Base-by-base conservation (phyloP, 2,797 vertebrate species). In the Sebastes nivosus region DNA sequence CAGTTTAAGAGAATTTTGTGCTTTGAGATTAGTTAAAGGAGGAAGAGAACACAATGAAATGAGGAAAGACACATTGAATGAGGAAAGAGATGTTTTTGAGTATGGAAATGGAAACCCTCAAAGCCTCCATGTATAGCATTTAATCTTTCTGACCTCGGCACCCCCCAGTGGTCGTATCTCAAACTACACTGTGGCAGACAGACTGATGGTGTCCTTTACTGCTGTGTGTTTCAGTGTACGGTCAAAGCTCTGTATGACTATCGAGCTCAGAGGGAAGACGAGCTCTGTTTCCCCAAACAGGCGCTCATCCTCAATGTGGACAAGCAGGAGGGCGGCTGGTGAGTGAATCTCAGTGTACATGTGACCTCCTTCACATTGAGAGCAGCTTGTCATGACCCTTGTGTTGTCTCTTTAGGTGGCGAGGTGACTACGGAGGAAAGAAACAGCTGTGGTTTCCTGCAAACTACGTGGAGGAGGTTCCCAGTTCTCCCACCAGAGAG, bases 371-470 rank as follows among this genome's bases (percentile, higher is more conserved):
- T 22, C 54, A 5, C 34, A 9, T 3, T 1, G 1, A 27, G 2
- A 7, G 27, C 67, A 5, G 27, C 7, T 12, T 0, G 1, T 63
- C 3, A 8, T 29, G 12, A 61, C 54, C 50, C 3, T 16, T 18
- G 61, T 9, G n/a, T 57, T 52, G 27, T 80, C 11, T 79, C 7
- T 65, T 42, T 71, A 99, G 98, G 98, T 99, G 98, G 98, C 96
- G 97, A 86, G 98, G 98, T 34, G 98, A 99, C 92, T 98, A 96
- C 0, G 98, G 97, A 3, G 98, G 98, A 30, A 99, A 98, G 94
- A 99, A 98, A 89, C 98, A 99, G 89, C 94, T 99, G 78, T 99
- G 98, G 98, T 99, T 99, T 88, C 98, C 98, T 27, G 97, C 98
- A 9, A 99, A 99, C 92, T 99, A 99, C 0, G 98, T 99, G n/a